These are phyloP conservation scores for Abscondita cerata DNA, from an alignment of 2,888 invertebrate genomes.

Conservation along the genomic window DNA sequence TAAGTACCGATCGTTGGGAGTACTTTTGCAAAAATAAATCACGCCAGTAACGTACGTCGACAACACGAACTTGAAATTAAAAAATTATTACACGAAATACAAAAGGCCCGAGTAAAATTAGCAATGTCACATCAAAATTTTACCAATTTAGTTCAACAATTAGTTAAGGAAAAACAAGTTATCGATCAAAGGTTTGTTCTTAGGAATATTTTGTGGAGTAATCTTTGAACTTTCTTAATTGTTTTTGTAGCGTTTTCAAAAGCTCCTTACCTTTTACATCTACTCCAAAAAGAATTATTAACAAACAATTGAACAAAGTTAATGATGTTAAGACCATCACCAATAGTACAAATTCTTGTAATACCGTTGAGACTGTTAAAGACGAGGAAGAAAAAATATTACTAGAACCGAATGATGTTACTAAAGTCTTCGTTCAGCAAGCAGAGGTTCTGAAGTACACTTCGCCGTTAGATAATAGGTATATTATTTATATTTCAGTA, in stretches of 20 bases:
- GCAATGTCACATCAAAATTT: slow-evolving; percentile 48
- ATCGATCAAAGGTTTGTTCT: slow-evolving; percentile 54
- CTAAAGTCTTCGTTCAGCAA: slow-evolving; percentile 25
- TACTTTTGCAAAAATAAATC: slow-evolving; percentile 53
- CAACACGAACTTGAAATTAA: slow-evolving; percentile 52
- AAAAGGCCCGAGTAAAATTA: slow-evolving; percentile 49
- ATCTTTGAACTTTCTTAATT: no score
- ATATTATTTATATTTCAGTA: no score
- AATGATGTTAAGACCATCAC: not conserved
- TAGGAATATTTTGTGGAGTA: not conserved
- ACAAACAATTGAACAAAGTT: not conserved
- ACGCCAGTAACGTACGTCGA: slow-evolving; percentile 51
- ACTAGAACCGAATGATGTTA: slow-evolving; percentile 30
- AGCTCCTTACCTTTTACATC: slow-evolving; percentile 2
- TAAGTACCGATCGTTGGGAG: slow-evolving; percentile 55
- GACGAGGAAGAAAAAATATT: slow-evolving; percentile 13
- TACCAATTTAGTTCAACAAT: slow-evolving; percentile 47
- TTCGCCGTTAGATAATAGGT: slow-evolving; percentile 52
- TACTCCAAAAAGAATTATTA: slow-evolving; percentile 6
- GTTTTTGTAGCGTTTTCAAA: no score
- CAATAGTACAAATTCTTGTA: not conserved
- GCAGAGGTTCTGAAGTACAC: slow-evolving; percentile 46
- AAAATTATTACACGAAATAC: slow-evolving; percentile 48
- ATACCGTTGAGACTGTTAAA: not conserved
- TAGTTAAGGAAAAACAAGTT: slow-evolving; percentile 48